Evolutionary conservation across 2,797 vertebrate species (phyloP).

Genomic region (Taeniopygia guttata): DNA sequence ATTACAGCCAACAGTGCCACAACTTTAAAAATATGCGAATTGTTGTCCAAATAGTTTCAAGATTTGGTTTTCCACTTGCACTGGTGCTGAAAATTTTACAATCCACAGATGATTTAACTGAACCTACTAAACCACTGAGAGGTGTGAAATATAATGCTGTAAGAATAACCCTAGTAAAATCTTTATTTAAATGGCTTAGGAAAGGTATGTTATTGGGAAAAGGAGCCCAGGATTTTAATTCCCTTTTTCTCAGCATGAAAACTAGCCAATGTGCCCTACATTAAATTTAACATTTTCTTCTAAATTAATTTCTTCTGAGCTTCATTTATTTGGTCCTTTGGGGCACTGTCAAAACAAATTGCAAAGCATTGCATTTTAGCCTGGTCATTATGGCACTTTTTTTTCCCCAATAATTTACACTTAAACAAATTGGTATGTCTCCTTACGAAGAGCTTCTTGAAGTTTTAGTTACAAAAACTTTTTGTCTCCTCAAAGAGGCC

Average conservation of each 20-base stretch:
- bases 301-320: not conserved
- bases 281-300: not conserved
- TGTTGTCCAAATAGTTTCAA: not conserved
- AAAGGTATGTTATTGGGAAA: not conserved
- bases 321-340: not conserved
- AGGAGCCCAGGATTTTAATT: not conserved
- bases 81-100: not conserved
- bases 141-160: not conserved
- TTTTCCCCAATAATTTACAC: not conserved
- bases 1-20: not conserved
- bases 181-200: not conserved
- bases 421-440: not conserved
- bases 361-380: not conserved
- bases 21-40: not conserved
- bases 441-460: not conserved
- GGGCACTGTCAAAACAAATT: not conserved
- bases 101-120: not conserved
- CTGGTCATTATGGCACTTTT: not conserved
- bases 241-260: not conserved
- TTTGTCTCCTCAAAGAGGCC: not conserved
- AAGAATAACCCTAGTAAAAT: not conserved
- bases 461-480: not conserved
- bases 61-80: not conserved
- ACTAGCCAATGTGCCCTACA: not conserved
- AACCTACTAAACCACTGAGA: not conserved